Evolutionary conservation across 2,113 vertebrate species (phyloP), one percentile per base, ranked within the genome.

Genomic region (Semnopithecus entellus): DNA sequence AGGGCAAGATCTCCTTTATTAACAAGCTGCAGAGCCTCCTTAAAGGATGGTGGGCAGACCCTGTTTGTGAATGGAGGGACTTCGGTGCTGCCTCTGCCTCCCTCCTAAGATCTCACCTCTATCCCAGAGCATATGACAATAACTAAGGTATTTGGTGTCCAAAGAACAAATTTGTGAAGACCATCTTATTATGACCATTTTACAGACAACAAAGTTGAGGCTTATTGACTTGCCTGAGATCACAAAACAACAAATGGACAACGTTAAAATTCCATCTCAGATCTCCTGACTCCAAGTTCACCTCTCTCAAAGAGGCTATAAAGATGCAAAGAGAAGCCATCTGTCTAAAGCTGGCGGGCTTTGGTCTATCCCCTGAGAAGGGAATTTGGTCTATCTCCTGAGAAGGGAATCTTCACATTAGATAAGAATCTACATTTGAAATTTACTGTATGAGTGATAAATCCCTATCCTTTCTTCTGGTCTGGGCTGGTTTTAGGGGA

Each of bases 1-100:
- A 96, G 97, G 95, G 97, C 98, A 98, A 98, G 98, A 98, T 97
- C 96, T 97, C 95, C 98, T 99, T 98, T 98, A 98, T 98, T 97
- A 97, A 98, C 93, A 72, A 95, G 97, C 92, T 96, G 94, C 1
- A 91, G 98, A 97, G 97, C 94, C 92, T 98, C 97, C 96, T 97
- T 64, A 17, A 78, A 81, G 84, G 64, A 25, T 82, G n/a, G 81
- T 79, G 23, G 35, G n/a, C 96, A 91, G 97, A 94, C 64, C n/a
- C 17, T 43, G 23, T 8, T 23, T 57, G 75, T 30, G 45, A 61
- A 32, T 38, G 61, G 27, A 64, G 55, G 61, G 79, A 40, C 70
- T 75, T 95, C 48, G 57, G 73, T 40, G 38, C 32, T 40, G 48
- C 27, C 73, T 64, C 55, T 52, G 72, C n/a, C 52, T 45, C 2